These are phyloP conservation scores for Acyrthosiphon pisum DNA, from an alignment of 1,140 invertebrate genomes.

Conservation along the genomic window DNA sequence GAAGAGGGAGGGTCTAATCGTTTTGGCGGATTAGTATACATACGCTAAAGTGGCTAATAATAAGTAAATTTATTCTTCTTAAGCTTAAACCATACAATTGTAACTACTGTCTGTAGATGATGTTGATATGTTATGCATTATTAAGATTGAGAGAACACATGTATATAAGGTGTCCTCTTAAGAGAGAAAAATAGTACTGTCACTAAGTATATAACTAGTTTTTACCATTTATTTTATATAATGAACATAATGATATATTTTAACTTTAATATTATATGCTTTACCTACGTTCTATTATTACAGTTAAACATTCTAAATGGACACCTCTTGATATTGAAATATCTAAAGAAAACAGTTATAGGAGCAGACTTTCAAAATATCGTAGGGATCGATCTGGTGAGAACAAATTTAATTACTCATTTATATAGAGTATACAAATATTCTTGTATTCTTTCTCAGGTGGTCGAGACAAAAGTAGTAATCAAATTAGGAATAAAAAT, in stretches of 20 bases:
- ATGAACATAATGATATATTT: background rate
- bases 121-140: background rate
- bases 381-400: constrained; percentile 44
- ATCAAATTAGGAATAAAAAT: constrained; percentile 50
- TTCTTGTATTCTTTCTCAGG: background rate
- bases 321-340: constrained; percentile 53
- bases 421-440: constrained; percentile 1
- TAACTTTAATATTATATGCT: background rate
- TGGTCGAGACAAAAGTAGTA: constrained; percentile 50
- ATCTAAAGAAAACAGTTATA: constrained; percentile 54
- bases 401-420: background rate
- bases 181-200: background rate
- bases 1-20: no score
- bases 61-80: background rate
- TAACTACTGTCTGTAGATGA: background rate
- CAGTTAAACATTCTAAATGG: constrained; percentile 54
- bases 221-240: background rate
- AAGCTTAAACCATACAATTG: background rate
- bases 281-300: background rate
- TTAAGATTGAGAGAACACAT: background rate
- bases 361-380: constrained; percentile 47
- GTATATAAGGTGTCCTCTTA: background rate
- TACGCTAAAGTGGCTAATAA: no score
- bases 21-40: no score
- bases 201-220: background rate